Evolutionary conservation across 2,888 invertebrate genomes (phyloP).

Genomic region (Melikaiella ostensackeni): DNA sequence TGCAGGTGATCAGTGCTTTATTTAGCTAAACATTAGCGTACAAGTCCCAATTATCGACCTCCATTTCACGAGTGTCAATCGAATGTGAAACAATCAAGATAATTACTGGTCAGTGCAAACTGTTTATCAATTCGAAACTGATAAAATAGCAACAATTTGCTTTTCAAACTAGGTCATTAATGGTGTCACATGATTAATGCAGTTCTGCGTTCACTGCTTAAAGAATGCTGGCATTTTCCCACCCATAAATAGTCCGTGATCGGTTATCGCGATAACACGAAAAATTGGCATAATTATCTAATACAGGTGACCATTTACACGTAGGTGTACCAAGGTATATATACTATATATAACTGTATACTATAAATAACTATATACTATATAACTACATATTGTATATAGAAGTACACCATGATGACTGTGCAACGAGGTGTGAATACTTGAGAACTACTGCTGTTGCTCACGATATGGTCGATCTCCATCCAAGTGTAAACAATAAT

Average conservation of each 20-base stretch:
- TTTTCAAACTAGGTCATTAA: slow-evolving; percentile 9
- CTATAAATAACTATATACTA: no score
- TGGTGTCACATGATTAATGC: slow-evolving; percentile 2
- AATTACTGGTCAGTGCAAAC: neutral
- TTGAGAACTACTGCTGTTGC: slow-evolving; percentile 21
- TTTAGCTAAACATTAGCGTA: neutral
- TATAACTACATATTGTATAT: neutral
- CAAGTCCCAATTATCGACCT: neutral
- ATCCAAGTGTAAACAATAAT: slow-evolving; percentile 66
- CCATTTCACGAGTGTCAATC: slow-evolving; percentile 10
- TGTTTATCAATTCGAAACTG: slow-evolving; percentile 9
- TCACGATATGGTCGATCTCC: slow-evolving; percentile 41
- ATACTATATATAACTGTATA: neutral
- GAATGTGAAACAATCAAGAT: slow-evolving; percentile 13
- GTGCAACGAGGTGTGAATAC: slow-evolving; percentile 49
- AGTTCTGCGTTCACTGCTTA: neutral
- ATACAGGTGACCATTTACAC: neutral
- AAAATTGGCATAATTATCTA: slow-evolving; percentile 10
- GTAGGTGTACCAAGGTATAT: neutral
- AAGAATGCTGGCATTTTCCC: slow-evolving; percentile 16
- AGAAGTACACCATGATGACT: slow-evolving; percentile 4
- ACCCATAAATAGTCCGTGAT: neutral
- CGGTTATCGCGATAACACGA: neutral
- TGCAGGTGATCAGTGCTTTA: neutral
- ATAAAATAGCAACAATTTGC: slow-evolving; percentile 2